Evolutionary conservation across 2,888 invertebrate genomes (phyloP), one percentile per base, ranked within the genome.

Genomic region (Athalia rosae): DNA sequence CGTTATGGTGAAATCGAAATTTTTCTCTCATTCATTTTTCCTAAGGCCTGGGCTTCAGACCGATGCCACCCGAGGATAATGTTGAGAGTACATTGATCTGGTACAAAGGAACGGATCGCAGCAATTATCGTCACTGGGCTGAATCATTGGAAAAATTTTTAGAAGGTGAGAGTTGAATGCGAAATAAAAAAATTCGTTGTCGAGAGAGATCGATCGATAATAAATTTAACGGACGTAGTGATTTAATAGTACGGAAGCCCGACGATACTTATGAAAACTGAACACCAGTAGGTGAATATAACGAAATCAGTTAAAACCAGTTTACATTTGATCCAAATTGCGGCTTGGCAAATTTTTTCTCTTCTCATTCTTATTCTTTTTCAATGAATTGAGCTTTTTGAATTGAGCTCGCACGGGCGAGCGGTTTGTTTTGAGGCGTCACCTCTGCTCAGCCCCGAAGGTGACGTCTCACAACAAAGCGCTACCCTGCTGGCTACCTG

Each of bases 1-100:
- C 4, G 4, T 28, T 4, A 3, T 62, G 28, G 61, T 0, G 61
- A 13, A 11, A 43, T 43, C 58, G 15, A 4, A n/a, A 69, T 15
- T 47, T 45, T 79, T 73, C 59, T 59, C n/a, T n/a, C n/a, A n/a
- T n/a, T 6, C 9, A 8, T 50, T 50, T 50, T 76, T 50, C 53
- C 67, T 28, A 28, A 94, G 93, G 98, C 76, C 92, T 99, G 77
- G 99, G 99, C 80, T 99, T 98, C 91, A 93, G 99, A 81, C 99
- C 99, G 6, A 94, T 96, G 92, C 97, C 99, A 6, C 94, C 95
- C 62, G 92, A 93, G 77, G 93, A 93, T 58, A 97, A 98, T 88
- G 95, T 97, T 62, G 97, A 97, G 84, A 98, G 98, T 89, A 98
- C 98, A 53, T 93, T 99, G 81, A 97, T 99, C 89, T 97, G 98